These are phyloP conservation scores for Sebastes minor DNA, from an alignment of 2,797 vertebrate species.

Conservation along the genomic window DNA sequence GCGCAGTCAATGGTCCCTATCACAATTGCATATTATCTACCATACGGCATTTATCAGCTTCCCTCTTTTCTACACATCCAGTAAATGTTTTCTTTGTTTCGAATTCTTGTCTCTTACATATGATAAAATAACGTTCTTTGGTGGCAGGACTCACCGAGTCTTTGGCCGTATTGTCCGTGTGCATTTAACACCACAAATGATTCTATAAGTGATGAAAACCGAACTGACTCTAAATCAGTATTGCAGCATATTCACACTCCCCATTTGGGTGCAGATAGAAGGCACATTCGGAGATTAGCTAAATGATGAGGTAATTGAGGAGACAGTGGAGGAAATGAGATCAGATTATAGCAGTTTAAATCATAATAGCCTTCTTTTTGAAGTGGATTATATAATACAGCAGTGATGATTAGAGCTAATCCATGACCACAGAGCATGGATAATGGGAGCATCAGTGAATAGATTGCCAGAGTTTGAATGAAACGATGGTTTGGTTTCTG, in stretches of 20 bases:
- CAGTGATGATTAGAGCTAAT: conserved; percentile 65
- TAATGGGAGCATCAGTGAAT: conserved; percentile 41
- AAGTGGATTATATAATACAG: conserved; percentile 62
- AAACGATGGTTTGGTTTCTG: conserved; percentile 42
- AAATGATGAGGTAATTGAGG: conserved; percentile 59
- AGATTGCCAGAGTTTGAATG: conserved; percentile 30
- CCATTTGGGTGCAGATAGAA: conserved; percentile 7
- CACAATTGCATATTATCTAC: neutral
- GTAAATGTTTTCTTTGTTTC: neutral
- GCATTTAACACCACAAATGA: neutral
- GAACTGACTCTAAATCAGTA: neutral
- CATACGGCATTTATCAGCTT: neutral
- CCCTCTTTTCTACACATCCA: neutral
- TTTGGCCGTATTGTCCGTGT: neutral
- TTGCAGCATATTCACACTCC: conserved; percentile 14
- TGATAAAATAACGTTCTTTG: neutral
- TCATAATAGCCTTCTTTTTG: conserved; percentile 55
- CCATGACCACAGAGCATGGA: conserved; percentile 47
- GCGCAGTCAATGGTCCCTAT: neutral
- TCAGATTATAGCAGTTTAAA: conserved; percentile 65
- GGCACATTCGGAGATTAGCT: conserved; percentile 37
- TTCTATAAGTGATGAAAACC: neutral
- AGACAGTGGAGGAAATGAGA: conserved; percentile 52
- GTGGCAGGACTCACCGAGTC: neutral
- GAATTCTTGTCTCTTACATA: neutral